Conservation (phyloP, 2,113 vertebrate species). For the Limnothrissa miodon region DNA sequence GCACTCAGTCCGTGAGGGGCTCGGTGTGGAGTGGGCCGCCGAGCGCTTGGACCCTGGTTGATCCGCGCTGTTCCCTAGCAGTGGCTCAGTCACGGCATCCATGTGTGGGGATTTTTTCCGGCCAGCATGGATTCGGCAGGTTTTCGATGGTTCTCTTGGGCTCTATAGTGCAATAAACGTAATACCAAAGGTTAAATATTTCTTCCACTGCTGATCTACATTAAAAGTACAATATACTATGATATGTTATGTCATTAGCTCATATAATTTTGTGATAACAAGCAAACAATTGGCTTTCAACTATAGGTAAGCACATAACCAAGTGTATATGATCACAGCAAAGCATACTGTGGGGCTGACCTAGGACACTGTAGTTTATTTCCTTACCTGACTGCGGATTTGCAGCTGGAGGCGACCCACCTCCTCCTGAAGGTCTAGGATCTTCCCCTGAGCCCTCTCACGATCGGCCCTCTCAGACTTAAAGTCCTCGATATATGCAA, state of each 20-base stretch:
- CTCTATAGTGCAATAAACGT: conserved; percentile 59
- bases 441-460: conserved; percentile 84
- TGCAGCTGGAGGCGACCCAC: conserved; percentile 72
- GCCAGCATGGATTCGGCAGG: conserved; percentile 63
- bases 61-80: conserved; percentile 58
- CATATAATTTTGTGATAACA: neutral
- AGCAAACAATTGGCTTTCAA: neutral
- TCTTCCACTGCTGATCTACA: neutral
- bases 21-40: conserved; percentile 38
- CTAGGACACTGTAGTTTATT: neutral
- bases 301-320: no score
- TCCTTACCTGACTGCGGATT: conserved; percentile 75
- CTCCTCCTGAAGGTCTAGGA: conserved; percentile 81
- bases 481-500: conserved; percentile 89
- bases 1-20: conserved; percentile 39
- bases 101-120: conserved; percentile 61
- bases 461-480: conserved; percentile 84
- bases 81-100: conserved; percentile 50
- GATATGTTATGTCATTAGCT: neutral
- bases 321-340: neutral
- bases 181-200: neutral
- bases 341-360: no score
- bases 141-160: conserved; percentile 56
- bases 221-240: neutral
- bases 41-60: conserved; percentile 48